Percentiles rank a stretch among this genome's conserved stretches.
Evolutionary conservation across 2,113 vertebrate species (phyloP).

Genomic region (Macaca nemestrina): DNA sequence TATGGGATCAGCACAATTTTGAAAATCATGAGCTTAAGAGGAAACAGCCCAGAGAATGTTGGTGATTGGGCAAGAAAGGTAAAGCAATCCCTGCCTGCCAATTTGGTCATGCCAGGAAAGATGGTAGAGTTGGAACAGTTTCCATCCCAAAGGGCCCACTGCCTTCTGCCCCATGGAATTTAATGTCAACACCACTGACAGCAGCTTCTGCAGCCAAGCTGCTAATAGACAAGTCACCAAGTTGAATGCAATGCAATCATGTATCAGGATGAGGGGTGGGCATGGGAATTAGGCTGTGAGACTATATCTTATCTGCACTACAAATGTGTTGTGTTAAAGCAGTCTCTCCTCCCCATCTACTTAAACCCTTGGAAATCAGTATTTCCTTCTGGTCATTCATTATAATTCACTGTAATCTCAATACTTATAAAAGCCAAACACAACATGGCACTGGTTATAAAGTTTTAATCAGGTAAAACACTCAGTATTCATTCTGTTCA

Average conservation of each 20-base stretch:
- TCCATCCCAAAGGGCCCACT: neutral
- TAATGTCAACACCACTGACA: neutral
- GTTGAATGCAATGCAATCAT: neutral
- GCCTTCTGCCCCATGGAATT: neutral
- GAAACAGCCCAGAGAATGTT: neutral
- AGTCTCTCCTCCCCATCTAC: neutral
- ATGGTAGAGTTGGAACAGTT: neutral
- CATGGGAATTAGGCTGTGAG: neutral
- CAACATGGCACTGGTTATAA: neutral
- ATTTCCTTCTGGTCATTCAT: neutral
- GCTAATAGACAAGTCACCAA: neutral
- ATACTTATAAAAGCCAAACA: slow-evolving; percentile 3
- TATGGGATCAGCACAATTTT: neutral
- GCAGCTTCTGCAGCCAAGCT: neutral
- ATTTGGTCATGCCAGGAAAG: neutral
- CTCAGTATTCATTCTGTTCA: neutral
- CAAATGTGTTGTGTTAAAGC: neutral
- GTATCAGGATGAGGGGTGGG: neutral
- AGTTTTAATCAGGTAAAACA: neutral
- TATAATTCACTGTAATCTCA: neutral
- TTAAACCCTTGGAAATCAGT: neutral
- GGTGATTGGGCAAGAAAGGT: neutral
- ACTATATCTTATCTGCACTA: accelerated
- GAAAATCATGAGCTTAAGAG: neutral
- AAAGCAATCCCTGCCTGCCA: neutral